Conservation (phyloP, 2,888 invertebrate genomes). For the Bombyx huttoni region DNA sequence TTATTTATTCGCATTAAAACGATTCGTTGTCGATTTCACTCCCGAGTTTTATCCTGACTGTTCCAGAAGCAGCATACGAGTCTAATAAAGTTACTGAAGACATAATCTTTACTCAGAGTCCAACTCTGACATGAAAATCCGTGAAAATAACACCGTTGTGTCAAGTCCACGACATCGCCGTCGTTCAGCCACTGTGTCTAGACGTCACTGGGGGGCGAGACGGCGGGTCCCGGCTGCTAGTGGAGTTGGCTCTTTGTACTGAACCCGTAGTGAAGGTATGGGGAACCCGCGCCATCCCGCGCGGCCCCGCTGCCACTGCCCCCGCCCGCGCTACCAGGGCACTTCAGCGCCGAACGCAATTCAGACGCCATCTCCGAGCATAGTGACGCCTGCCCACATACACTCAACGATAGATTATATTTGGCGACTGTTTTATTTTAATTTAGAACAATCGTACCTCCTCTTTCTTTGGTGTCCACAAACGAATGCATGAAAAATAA, state of each 20-base stretch:
- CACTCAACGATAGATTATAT: slow-evolving; percentile 2
- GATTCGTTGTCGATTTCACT: too few species aligned
- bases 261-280: slow-evolving; percentile 76
- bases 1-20: too few species aligned
- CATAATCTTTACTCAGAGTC: too few species aligned
- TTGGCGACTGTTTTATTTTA: slow-evolving; percentile 11
- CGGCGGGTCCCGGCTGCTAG: slow-evolving; percentile 58
- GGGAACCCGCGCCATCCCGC: slow-evolving; percentile 72
- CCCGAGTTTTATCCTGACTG: too few species aligned
- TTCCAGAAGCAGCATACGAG: too few species aligned
- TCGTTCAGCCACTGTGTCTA: slow-evolving; percentile 15
- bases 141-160: background rate
- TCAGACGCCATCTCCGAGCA: slow-evolving; percentile 83
- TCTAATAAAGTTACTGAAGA: too few species aligned
- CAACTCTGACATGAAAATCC: too few species aligned
- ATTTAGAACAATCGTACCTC: slow-evolving; percentile 46
- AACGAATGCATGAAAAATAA: slow-evolving; percentile 8
- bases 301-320: slow-evolving; percentile 38
- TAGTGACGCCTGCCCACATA: slow-evolving; percentile 73
- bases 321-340: slow-evolving; percentile 68
- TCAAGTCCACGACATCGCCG: background rate
- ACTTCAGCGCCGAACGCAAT: slow-evolving; percentile 78
- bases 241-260: slow-evolving; percentile 66
- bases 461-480: slow-evolving; percentile 40
- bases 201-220: slow-evolving; percentile 61